phyloP scores from a whole-genome alignment of 1,140 invertebrate genomes.

The Apis florea region DNA sequence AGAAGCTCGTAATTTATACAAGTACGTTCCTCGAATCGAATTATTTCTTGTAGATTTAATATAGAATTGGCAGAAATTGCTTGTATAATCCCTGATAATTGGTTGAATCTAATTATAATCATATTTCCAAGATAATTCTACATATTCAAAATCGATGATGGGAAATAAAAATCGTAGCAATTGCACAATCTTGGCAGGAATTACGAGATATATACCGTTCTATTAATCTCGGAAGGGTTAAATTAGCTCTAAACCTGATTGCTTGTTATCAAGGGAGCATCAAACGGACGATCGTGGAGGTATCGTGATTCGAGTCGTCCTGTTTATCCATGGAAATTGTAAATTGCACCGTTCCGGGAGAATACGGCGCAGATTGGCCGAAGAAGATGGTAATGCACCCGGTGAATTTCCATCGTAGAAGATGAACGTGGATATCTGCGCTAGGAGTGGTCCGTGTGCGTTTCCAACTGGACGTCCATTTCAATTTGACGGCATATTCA shows the following conservation, averaged over 20 bases:
- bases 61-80: too few species aligned
- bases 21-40: background rate
- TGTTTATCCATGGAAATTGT: slow-evolving; percentile 43
- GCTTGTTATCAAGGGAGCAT: background rate
- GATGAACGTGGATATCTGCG: slow-evolving; percentile 16
- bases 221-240: too few species aligned
- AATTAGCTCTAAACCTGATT: background rate
- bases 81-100: too few species aligned
- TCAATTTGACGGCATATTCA: slow-evolving; percentile 45
- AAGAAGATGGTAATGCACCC: slow-evolving; percentile 40
- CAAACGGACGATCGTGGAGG: background rate
- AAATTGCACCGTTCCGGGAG: slow-evolving; percentile 27
- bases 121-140: too few species aligned
- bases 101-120: too few species aligned
- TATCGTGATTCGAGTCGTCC: slow-evolving; percentile 18
- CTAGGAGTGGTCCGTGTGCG: background rate
- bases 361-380: slow-evolving; percentile 26
- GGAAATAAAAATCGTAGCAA: too few species aligned
- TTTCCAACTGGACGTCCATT: slow-evolving; percentile 55
- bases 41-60: background rate
- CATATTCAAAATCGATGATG: too few species aligned
- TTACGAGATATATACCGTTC: too few species aligned
- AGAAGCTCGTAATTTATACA: slow-evolving; percentile 23
- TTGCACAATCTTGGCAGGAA: too few species aligned
- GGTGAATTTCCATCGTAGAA: slow-evolving; percentile 43